These are phyloP conservation scores for Diogma glabrata DNA, from an alignment of 2,888 invertebrate genomes.

Conservation along the genomic window DNA sequence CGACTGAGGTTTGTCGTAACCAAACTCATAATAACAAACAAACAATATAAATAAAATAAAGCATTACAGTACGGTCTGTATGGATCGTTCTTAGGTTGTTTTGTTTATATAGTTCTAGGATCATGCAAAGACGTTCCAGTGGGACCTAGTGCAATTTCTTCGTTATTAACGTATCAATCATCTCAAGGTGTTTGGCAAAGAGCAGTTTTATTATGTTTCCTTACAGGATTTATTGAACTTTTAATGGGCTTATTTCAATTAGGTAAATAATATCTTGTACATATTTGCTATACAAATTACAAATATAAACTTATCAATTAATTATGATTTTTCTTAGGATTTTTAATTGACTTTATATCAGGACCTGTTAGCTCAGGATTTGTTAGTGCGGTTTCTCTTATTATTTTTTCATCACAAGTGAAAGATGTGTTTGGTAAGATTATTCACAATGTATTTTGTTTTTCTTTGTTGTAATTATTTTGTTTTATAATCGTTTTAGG, in stretches of 20 bases:
- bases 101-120: slow-evolving; percentile 80
- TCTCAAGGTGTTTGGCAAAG: slow-evolving; percentile 50
- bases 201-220: slow-evolving; percentile 63
- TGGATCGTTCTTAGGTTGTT: slow-evolving; percentile 82
- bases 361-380: slow-evolving; percentile 83
- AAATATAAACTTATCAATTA: no score
- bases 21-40: no score
- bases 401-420: slow-evolving; percentile 78
- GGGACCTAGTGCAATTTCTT: slow-evolving; percentile 87
- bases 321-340: slow-evolving; percentile 39
- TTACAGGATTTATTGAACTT: slow-evolving; percentile 63
- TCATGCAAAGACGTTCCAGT: slow-evolving; percentile 88
- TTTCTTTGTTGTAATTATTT: background rate
- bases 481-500: background rate
- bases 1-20: slow-evolving; percentile 51
- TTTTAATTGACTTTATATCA: slow-evolving; percentile 81
- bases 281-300: no score
- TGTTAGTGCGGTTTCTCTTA: slow-evolving; percentile 79
- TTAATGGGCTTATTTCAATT: slow-evolving; percentile 73
- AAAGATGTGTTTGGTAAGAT: slow-evolving; percentile 60
- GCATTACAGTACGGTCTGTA: slow-evolving; percentile 76
- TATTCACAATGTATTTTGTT: background rate
- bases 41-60: no score
- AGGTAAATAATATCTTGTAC: no score
- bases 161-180: slow-evolving; percentile 72